phyloP scores from a whole-genome alignment of 2,888 invertebrate genomes.

The Euzophera pinguis region DNA sequence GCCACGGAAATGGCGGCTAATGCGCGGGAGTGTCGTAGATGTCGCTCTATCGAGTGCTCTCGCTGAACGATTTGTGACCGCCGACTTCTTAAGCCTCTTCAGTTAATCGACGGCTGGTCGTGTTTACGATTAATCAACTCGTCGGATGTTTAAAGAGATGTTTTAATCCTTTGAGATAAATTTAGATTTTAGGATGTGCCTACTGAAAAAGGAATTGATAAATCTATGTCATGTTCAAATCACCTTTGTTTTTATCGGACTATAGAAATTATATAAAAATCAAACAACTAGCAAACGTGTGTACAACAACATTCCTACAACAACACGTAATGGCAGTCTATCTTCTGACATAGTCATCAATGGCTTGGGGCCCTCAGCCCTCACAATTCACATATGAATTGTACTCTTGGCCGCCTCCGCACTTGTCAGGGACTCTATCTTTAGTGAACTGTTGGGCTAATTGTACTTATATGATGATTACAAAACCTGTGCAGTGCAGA shows the following conservation, averaged over 20 bases:
- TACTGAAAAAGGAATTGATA: too few relatives aligned
- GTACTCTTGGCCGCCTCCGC: constrained; percentile 12
- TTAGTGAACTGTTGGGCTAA: constrained; percentile 59
- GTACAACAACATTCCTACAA: not conserved
- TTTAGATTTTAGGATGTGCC: not conserved
- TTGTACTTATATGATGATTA: constrained; percentile 40
- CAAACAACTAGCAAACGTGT: not conserved
- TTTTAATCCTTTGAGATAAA: constrained; percentile 16
- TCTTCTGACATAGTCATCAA: not conserved
- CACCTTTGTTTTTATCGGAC: not conserved
- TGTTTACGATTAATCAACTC: constrained; percentile 48
- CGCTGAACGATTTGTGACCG: constrained; percentile 65
- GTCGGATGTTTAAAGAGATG: constrained; percentile 27
- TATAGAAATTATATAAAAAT: not conserved
- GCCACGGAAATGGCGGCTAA: constrained; percentile 56
- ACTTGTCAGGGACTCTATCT: constrained; percentile 48
- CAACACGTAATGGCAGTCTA: constrained; percentile 1
- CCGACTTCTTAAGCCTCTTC: constrained; percentile 44
- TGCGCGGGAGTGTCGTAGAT: constrained; percentile 46
- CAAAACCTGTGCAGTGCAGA: too few relatives aligned
- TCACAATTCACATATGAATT: constrained; percentile 11
- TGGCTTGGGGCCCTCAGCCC: constrained; percentile 9
- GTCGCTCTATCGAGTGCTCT: constrained; percentile 35
- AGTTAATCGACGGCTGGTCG: constrained; percentile 56
- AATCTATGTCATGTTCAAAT: not conserved